Evolutionary conservation across 2,113 vertebrate species (phyloP), one percentile per base, ranked within the genome.

Genomic region (Propithecus coquereli): DNA sequence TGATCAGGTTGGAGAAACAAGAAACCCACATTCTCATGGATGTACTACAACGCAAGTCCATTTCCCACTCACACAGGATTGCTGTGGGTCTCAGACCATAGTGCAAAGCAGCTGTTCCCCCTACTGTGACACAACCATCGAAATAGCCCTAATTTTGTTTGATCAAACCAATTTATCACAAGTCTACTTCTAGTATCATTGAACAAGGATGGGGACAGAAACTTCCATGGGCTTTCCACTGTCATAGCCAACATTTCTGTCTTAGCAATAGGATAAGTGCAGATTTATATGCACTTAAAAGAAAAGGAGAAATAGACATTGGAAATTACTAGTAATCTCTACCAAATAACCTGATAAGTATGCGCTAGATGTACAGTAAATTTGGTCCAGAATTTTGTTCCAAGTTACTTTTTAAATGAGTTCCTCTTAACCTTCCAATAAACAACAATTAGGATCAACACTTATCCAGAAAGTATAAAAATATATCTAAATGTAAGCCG

Each of bases 111-210:
- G 37, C 32, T 74, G 22, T 8, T 16, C 66, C 50, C 3, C 25
- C 17, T 0, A 1, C 11, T 23, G 2, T 16, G 25, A 16, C 20
- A 10, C 43, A 23, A 6, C 8, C 43, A 6, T 27, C 23, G 13
- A 54, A 12, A 59, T 61, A 23, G 0, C 13, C 40, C 14, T 27
- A n/a, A 18, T 68, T 70, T 37, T 27, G 27, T 34, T 74, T 16
- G 8, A 18, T 9, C 8, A 23, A 80, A 87, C 5, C 3, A 17
- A 22, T 22, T 77, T 16, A 45, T 25, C 79, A 70, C 6, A 79
- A 18, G 12, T n/a, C 79, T n/a, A 34, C 2, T 50, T 65, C 47
- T 8, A 50, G 5, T 23, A 14, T 63, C 17, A 32, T 20, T 65
- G 1, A 34, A 18, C 9, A 63, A 10, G 0, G 6, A 18, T 59